A percentile compares a stretch with the other conserved stretches of the same genome.
Conservation (phyloP, 1,140 invertebrate species). For the Drosophila subpulchrella region DNA sequence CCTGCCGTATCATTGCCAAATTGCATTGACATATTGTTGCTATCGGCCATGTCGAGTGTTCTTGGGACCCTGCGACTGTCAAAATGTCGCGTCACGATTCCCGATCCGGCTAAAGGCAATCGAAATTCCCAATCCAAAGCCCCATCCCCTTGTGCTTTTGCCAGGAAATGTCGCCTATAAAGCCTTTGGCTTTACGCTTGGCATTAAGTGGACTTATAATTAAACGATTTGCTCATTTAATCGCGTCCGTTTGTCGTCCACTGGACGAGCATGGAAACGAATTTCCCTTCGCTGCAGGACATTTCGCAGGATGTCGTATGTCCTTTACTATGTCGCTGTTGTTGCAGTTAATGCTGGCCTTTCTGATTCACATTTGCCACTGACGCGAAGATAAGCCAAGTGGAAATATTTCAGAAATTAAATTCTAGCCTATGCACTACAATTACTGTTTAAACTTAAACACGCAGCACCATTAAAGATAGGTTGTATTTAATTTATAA, state of each 20-base stretch:
- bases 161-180: constrained; percentile 37
- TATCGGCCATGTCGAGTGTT: constrained; percentile 51
- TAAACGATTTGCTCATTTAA: constrained; percentile 80
- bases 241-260: constrained; percentile 69
- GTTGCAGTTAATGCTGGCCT: constrained; percentile 16
- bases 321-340: constrained; percentile 27
- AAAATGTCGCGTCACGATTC: constrained; percentile 68
- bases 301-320: constrained; percentile 37
- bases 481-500: too few species aligned
- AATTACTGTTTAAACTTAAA: too few species aligned
- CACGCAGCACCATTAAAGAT: too few species aligned
- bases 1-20: constrained; percentile 58
- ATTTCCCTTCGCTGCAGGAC: constrained; percentile 47
- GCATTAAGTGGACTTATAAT: constrained; percentile 81
- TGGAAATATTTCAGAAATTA: neutral
- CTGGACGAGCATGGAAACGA: constrained; percentile 34
- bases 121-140: constrained; percentile 34
- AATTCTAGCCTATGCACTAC: neutral
- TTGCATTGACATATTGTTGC: constrained; percentile 80
- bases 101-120: constrained; percentile 49
- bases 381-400: neutral
- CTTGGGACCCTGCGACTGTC: constrained; percentile 56
- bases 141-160: neutral
- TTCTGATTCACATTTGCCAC: constrained; percentile 9
- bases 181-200: constrained; percentile 66